Evolutionary conservation across 1,140 invertebrate genomes (phyloP).

Genomic region (Trypoxylus dichotomus): DNA sequence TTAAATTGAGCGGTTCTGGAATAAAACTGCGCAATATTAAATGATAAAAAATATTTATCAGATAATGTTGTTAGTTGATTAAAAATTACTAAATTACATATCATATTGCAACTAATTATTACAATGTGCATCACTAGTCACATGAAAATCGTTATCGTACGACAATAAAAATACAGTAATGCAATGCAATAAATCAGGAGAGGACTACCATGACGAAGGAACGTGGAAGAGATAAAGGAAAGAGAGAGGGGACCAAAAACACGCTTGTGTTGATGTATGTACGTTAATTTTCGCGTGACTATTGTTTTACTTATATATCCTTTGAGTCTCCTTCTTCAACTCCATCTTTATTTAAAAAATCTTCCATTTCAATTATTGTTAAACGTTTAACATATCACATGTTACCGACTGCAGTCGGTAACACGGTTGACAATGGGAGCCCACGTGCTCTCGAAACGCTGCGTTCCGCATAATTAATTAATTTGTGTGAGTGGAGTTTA

Average conservation of each 20-base stretch:
- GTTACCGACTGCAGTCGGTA: too few relatives aligned
- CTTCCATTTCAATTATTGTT: background rate
- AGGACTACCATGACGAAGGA: background rate
- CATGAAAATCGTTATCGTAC: constrained; percentile 38
- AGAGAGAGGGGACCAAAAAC: background rate
- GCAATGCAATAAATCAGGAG: background rate
- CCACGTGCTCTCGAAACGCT: too few relatives aligned
- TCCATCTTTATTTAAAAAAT: background rate
- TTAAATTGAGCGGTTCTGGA: too few relatives aligned
- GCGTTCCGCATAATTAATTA: too few relatives aligned
- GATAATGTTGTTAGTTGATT: constrained; percentile 44
- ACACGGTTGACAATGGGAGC: too few relatives aligned
- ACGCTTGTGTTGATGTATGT: background rate
- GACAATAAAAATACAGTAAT: background rate
- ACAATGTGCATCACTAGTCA: constrained; percentile 46
- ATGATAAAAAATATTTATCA: constrained; percentile 48
- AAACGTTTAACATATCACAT: constrained; percentile 32
- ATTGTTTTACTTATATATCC: background rate
- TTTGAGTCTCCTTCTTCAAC: background rate
- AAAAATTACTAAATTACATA: constrained; percentile 45
- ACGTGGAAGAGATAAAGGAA: background rate
- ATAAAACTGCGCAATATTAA: constrained; percentile 16
- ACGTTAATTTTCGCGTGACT: background rate
- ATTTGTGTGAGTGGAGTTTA: too few relatives aligned
- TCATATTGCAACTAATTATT: constrained; percentile 46